These are phyloP conservation scores for Lycocerus yunnanus DNA, from an alignment of 2,888 invertebrate species.

Conservation along the genomic window DNA sequence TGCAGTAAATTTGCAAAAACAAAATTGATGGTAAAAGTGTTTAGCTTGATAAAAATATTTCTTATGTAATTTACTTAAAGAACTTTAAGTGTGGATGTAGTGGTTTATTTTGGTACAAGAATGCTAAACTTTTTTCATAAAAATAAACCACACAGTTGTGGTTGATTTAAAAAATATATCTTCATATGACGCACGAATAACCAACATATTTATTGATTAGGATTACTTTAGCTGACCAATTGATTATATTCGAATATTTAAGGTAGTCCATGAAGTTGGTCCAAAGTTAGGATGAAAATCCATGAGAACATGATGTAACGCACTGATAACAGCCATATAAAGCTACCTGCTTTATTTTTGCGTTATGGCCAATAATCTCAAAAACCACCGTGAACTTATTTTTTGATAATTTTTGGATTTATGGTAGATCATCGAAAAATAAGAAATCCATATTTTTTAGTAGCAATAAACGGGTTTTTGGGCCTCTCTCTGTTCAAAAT, in stretches of 20 bases:
- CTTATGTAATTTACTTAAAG: neutral
- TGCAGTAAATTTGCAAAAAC: neutral
- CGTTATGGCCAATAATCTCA: neutral
- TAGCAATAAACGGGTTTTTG: no score
- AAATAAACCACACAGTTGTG: neutral
- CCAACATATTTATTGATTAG: neutral
- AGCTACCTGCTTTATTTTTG: neutral
- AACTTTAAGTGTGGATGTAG: neutral
- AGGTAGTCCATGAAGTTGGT: neutral
- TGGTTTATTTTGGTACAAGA: neutral
- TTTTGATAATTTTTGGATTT: no score
- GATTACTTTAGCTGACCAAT: neutral
- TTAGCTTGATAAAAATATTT: neutral
- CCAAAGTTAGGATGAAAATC: neutral
- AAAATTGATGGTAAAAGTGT: neutral
- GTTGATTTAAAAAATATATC: neutral
- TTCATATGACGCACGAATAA: neutral
- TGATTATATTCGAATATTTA: neutral
- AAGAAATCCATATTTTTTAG: no score
- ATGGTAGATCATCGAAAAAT: no score
- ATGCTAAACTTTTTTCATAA: neutral
- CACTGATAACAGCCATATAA: neutral
- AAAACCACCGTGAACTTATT: neutral
- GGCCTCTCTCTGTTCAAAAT: no score
- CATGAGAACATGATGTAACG: neutral